These are phyloP conservation scores for Deilephila elpenor DNA, from an alignment of 2,888 invertebrate genomes.

Conservation along the genomic window DNA sequence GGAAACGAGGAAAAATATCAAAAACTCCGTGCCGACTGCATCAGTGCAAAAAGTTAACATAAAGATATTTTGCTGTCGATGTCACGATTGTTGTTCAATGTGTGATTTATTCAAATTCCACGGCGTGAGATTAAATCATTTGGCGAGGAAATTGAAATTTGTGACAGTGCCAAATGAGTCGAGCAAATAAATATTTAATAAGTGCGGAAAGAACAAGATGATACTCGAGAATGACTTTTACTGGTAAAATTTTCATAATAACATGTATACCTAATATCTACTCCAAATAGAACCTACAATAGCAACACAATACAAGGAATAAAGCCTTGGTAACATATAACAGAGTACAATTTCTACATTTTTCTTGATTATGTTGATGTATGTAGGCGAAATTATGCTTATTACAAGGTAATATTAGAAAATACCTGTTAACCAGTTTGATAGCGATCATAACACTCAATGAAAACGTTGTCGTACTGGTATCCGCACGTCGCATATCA, in stretches of 20 bases:
- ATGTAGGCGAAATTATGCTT: too few relatives aligned
- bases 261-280: too few relatives aligned
- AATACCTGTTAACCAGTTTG: neutral
- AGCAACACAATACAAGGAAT: too few relatives aligned
- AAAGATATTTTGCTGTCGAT: conserved; percentile 5
- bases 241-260: too few relatives aligned
- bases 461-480: neutral
- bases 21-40: conserved; percentile 11
- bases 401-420: neutral
- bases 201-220: neutral
- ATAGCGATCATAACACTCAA: conserved; percentile 2
- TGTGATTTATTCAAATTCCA: conserved; percentile 13
- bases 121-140: neutral
- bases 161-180: neutral
- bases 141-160: conserved; percentile 1
- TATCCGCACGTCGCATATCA: neutral
- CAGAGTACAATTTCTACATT: too few relatives aligned
- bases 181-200: neutral
- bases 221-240: too few relatives aligned
- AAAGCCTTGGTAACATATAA: too few relatives aligned
- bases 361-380: too few relatives aligned
- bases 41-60: conserved; percentile 10
- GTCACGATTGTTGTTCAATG: neutral
- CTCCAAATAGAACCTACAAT: too few relatives aligned
- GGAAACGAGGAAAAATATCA: conserved; percentile 20